phyloP scores from a whole-genome alignment of 2,888 invertebrate genomes.

The Tuberolachnus salignus region DNA sequence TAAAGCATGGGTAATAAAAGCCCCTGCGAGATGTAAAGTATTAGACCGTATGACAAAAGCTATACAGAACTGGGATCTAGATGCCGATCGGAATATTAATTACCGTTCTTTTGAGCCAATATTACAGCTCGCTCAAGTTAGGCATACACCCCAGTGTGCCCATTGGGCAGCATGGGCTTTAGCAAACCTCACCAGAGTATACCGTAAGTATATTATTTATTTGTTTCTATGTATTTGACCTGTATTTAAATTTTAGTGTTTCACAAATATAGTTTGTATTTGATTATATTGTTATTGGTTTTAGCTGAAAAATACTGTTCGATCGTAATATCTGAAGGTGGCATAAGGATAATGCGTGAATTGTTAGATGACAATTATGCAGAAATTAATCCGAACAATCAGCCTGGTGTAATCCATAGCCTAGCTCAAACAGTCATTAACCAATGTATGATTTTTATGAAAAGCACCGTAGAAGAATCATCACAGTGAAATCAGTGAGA shows the following conservation, averaged over 20 bases:
- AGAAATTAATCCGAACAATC: conserved; percentile 19
- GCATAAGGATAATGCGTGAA: conserved; percentile 74
- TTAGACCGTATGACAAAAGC: conserved; percentile 78
- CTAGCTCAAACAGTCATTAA: conserved; percentile 50
- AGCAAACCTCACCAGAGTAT: conserved; percentile 91
- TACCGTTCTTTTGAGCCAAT: conserved; percentile 96
- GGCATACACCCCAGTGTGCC: conserved; percentile 89
- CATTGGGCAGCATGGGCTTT: conserved; percentile 98
- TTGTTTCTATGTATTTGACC: background rate
- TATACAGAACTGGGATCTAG: conserved; percentile 86
- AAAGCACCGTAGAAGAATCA: conserved; percentile 24
- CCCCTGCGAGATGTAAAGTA: conserved; percentile 75
- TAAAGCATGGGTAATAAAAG: conserved; percentile 77
- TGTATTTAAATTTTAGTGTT: background rate
- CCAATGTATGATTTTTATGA: conserved; percentile 49
- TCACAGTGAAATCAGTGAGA: conserved; percentile 25
- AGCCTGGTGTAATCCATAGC: conserved; percentile 25
- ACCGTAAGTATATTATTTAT: conserved; percentile 72
- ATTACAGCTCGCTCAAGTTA: conserved; percentile 78
- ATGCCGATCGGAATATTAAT: conserved; percentile 90
- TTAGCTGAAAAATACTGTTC: conserved; percentile 90
- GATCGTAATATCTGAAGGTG: conserved; percentile 85
- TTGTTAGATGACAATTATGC: conserved; percentile 69
- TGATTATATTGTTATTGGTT: background rate
- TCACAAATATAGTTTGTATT: background rate